Evolutionary conservation across 2,113 vertebrate genomes (phyloP), one percentile per base, ranked within the genome.

Genomic region (Ochotona princeps): DNA sequence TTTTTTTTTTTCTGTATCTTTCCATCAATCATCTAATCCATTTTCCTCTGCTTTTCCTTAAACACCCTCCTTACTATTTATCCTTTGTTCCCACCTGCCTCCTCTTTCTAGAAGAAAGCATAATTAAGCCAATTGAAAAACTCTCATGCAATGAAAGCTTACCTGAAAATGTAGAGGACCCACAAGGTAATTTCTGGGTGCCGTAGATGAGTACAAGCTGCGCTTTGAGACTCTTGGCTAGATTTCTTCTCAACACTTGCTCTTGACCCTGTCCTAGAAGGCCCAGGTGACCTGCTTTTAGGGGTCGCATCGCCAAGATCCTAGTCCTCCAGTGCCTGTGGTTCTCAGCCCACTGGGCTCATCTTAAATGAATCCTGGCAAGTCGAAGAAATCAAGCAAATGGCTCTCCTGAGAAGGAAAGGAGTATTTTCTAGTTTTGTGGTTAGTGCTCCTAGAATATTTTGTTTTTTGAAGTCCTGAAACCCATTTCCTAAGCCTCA

Each of bases 81-180:
- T 90, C 87, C 89, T 82, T 75, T 88, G 63, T 87, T 96, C 96
- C 96, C 51, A 67, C 83, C 95, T 95, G 96, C 88, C 96, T 92
- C 94, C 74, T 87, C 83, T 97, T 95, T 44, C 38, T 97, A 99
- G 99, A 99, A 97, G 99, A 98, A 93, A 98, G 98, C 93, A 95
- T 98, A 97, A 96, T 98, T 97, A 98, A 98, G 96, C 98, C 98
- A 96, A 97, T 97, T 97, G 98, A 98, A 97, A 99, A 98, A 66
- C 97, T 98, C 28, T 97, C 98, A 94, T 97, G 98, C 95, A 98
- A 98, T 98, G 99, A 99, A 97, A 98, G 96, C 94, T 96, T 98
- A 93, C 97, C 97, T 97, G 98, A 99, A 97, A 98, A 98, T 97
- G 96, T 98, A 96, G 98, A 99, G 96, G 98, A 98, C 73, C 97